A percentile compares a stretch with the other conserved stretches of the same genome.
phyloP scores from a whole-genome alignment of 2,113 vertebrate species.

The Egretta garzetta region DNA sequence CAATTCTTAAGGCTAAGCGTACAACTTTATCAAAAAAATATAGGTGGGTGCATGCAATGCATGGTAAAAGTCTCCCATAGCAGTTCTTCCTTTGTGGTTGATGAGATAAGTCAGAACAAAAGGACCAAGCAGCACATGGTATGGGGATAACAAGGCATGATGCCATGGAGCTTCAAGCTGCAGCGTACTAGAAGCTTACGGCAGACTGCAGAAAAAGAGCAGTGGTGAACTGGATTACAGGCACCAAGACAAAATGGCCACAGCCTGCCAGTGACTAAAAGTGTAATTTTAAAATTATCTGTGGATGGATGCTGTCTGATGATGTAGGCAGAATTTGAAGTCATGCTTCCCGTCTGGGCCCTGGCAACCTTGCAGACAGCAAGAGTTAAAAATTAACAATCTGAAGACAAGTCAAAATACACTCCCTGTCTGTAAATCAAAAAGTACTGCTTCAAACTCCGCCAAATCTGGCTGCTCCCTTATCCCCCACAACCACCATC shows the following conservation, averaged over 20 bases:
- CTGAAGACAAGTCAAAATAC: constrained; percentile 36
- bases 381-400: constrained; percentile 55
- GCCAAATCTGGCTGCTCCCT: constrained; percentile 39
- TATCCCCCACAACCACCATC: constrained; percentile 40
- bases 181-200: not conserved
- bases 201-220: constrained; percentile 2
- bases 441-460: not conserved
- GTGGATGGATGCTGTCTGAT: not conserved
- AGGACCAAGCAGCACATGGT: not conserved
- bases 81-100: not conserved
- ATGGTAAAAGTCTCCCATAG: not conserved
- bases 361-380: not conserved
- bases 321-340: constrained; percentile 2
- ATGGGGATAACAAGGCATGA: not conserved
- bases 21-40: not conserved
- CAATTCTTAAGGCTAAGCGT: not conserved
- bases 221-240: not conserved
- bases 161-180: not conserved
- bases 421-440: constrained; percentile 6
- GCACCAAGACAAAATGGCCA: not conserved
- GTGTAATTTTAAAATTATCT: not conserved
- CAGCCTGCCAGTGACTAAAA: not conserved
- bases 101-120: not conserved
- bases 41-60: not conserved
- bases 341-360: not conserved